Percentiles rank a stretch among this genome's conserved stretches.
Conservation (phyloP, 2,113 vertebrate genomes). For the Chauna torquata region DNA sequence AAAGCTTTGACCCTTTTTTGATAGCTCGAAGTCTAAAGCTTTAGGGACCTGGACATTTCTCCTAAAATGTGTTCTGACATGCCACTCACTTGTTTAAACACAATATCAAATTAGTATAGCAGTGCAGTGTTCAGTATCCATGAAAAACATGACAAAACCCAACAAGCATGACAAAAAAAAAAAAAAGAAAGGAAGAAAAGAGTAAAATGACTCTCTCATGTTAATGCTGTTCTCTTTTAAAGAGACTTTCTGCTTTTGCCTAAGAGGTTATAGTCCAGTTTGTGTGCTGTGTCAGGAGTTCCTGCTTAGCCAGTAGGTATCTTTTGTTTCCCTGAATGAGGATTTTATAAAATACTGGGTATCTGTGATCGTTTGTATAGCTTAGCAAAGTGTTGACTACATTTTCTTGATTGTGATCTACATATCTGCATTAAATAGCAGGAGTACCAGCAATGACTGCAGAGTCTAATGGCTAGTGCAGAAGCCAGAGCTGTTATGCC, state of each 20-base stretch:
- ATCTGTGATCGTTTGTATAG: background rate
- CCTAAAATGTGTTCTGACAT: background rate
- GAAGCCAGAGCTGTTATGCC: background rate
- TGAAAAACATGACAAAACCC: background rate
- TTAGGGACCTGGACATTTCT: background rate
- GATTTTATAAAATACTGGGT: background rate
- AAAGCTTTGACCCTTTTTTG: background rate
- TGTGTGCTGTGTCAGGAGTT: background rate
- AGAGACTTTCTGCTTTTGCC: background rate
- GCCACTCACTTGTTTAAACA: background rate
- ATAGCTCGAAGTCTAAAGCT: background rate
- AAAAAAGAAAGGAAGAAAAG: background rate
- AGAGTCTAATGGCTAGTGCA: background rate
- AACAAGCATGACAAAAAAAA: background rate
- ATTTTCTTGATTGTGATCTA: background rate
- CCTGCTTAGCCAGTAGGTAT: background rate
- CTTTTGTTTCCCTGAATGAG: background rate
- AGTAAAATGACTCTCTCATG: background rate
- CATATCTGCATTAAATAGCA: background rate
- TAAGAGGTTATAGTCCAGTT: background rate
- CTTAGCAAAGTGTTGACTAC: background rate
- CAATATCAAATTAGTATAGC: background rate
- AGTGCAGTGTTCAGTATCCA: background rate
- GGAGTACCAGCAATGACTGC: too few relatives aligned
- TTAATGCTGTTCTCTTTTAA: background rate